Percentiles rank a stretch among this genome's conserved stretches.
Evolutionary conservation across 2,113 vertebrate species (phyloP).

Genomic region (Kryptolebias marmoratus): DNA sequence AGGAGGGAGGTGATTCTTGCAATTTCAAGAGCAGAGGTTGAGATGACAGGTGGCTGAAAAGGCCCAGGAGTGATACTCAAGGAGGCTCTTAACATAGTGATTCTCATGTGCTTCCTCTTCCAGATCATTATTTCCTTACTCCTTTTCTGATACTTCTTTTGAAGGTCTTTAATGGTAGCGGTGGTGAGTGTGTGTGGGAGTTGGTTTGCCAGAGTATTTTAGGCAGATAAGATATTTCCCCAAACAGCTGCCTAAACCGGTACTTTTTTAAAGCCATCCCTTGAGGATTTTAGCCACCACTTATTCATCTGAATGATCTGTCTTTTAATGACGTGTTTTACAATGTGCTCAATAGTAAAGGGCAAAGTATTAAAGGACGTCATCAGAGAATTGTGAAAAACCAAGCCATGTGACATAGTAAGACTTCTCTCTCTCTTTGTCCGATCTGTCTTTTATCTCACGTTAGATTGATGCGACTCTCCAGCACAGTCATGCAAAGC

Average conservation of each 20-base stretch:
- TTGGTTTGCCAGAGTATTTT: constrained; percentile 6
- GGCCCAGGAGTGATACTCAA: constrained; percentile 24
- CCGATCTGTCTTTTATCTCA: constrained; percentile 26
- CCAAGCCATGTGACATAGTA: constrained; percentile 26
- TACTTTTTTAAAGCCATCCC: constrained; percentile 27
- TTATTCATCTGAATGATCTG: background rate
- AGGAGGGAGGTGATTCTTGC: constrained; percentile 16
- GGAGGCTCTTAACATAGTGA: constrained; percentile 39
- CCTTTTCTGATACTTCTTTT: constrained; percentile 15
- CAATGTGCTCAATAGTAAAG: constrained; percentile 12
- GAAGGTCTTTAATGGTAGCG: constrained; percentile 11
- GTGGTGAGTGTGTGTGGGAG: background rate
- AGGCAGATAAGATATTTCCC: constrained; percentile 11
- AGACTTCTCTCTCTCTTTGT: constrained; percentile 4
- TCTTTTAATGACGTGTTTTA: constrained; percentile 15
- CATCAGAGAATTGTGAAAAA: constrained; percentile 33
- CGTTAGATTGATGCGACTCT: constrained; percentile 14
- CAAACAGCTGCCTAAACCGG: constrained; percentile 2
- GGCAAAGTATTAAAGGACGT: constrained; percentile 24
- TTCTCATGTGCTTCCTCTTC: constrained; percentile 13
- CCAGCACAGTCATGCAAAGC: constrained; percentile 14
- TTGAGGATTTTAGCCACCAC: constrained; percentile 18
- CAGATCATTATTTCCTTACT: constrained; percentile 14
- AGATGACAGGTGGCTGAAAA: constrained; percentile 43
- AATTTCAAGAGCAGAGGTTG: constrained; percentile 35